Base-by-base conservation (phyloP, 1,140 invertebrate genomes). In the Sminthurinus signatus region DNA sequence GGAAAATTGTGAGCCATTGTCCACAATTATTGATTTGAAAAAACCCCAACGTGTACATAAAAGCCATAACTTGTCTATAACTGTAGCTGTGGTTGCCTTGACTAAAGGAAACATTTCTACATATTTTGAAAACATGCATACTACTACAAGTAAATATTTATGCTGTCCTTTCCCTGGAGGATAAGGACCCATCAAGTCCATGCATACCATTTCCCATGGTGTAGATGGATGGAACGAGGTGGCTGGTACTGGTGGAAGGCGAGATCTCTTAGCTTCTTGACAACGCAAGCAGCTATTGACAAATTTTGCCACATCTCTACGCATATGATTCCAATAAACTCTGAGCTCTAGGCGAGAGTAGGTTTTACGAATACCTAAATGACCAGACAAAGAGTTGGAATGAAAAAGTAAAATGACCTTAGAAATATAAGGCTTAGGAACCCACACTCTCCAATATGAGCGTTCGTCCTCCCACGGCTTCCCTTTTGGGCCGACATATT, bases 101-200 rank as follows among this genome's bases (percentile, higher is more conserved):
- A 57, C 14, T 0, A 80, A 32, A 0, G 78, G 78, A 31, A 78
- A 64, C 2, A 76, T 75, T 71, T 80, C 78, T 0, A 75, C 76
- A 76, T 76, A 82, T 42, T 54, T 8, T 43, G 27, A 36, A 21
- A 52, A 62, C 14, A 29, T 23, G 31, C 27, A 19, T 10, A 54
- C 25, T 8, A 62, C 12, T 1, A 54, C 60, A 15, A 62, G 57
- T 28, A 25, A 28, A 28, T 36, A 52, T 27, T 1, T 32, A 28
- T 52, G 31, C 15, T 21, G 14, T 8, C 1, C n/a, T 23, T 17
- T 15, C 2, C 60, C 39, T 39, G 17, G 23, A 2, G 60, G 39
- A 27, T 54, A 62, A 12, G 60, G 60, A 4, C 60, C 60, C 48
- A 54, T 39, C 12, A 62, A 17, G 27, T 62, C 60, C 1, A 2